Evolutionary conservation across 2,888 invertebrate genomes (phyloP).

Genomic region (Toxonevra muliebris): DNA sequence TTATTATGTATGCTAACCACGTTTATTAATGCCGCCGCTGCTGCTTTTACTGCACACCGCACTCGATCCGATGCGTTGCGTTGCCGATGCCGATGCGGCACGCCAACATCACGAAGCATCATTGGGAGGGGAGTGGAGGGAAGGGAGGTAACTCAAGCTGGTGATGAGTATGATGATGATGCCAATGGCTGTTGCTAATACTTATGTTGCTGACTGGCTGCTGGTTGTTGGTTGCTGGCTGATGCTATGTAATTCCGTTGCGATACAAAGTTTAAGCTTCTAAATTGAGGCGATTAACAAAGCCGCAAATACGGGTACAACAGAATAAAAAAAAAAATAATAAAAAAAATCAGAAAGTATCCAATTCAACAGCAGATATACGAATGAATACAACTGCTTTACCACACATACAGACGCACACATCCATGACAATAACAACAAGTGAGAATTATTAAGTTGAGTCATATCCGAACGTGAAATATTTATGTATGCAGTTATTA

Average conservation of each 20-base stretch:
- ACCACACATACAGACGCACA: background rate
- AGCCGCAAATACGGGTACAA: slow-evolving; percentile 2
- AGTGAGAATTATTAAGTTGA: no score
- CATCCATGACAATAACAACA: background rate
- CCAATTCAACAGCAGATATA: background rate
- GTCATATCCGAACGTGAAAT: no score
- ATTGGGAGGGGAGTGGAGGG: no score
- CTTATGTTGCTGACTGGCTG: background rate
- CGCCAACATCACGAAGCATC: no score
- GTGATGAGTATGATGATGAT: slow-evolving; percentile 39
- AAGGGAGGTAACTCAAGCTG: slow-evolving; percentile 23
- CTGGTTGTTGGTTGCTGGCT: no score
- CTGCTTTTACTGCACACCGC: background rate
- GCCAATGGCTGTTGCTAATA: slow-evolving; percentile 26
- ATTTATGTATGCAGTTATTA: no score
- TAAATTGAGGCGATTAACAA: slow-evolving; percentile 17
- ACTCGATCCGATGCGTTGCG: background rate
- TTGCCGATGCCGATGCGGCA: no score
- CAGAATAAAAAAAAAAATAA: background rate
- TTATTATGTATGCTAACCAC: background rate
- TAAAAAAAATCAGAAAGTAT: background rate
- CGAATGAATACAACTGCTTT: background rate
- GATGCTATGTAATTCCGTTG: no score
- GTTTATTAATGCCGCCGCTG: slow-evolving; percentile 5
- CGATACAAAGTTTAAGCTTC: slow-evolving; percentile 16